Evolutionary conservation across 2,113 vertebrate species (phyloP).

Genomic region (Nasalis larvatus): DNA sequence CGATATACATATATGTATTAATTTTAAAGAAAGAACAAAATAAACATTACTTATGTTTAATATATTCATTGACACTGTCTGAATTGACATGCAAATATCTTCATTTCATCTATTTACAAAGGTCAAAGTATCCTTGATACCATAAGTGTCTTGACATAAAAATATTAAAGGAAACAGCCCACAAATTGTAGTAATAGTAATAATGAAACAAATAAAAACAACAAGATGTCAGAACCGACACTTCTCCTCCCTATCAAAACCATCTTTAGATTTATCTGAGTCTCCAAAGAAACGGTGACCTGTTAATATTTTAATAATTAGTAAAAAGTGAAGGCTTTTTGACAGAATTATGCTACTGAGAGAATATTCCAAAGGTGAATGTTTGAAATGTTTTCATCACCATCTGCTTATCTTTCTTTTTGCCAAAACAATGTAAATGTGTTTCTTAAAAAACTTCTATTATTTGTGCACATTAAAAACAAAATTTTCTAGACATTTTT

Average conservation of each 20-base stretch:
- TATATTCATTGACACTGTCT: not conserved
- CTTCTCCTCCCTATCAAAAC: not conserved
- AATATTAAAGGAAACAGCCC: not conserved
- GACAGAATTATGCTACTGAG: not conserved
- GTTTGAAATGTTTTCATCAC: not conserved
- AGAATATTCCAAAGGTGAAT: not conserved
- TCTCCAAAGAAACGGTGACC: not conserved
- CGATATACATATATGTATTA: not conserved
- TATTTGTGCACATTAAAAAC: not conserved
- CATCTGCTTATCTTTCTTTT: not conserved
- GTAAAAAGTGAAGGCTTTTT: not conserved
- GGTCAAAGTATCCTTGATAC: not conserved
- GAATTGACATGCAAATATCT: not conserved
- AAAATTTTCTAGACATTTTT: not conserved
- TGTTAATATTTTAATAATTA: slow-evolving; percentile 1
- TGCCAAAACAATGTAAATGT: not conserved
- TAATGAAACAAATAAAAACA: not conserved
- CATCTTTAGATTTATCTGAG: not conserved
- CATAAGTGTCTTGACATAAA: not conserved
- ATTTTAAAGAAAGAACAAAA: not conserved
- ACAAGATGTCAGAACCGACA: not conserved
- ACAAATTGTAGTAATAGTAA: not conserved
- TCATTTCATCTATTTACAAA: not conserved
- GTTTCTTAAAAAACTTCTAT: not conserved
- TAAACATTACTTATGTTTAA: not conserved